A percentile compares a stretch with the other conserved stretches of the same genome.
Conservation (phyloP, 2,113 vertebrate species). For the Ictalurus punctatus region DNA sequence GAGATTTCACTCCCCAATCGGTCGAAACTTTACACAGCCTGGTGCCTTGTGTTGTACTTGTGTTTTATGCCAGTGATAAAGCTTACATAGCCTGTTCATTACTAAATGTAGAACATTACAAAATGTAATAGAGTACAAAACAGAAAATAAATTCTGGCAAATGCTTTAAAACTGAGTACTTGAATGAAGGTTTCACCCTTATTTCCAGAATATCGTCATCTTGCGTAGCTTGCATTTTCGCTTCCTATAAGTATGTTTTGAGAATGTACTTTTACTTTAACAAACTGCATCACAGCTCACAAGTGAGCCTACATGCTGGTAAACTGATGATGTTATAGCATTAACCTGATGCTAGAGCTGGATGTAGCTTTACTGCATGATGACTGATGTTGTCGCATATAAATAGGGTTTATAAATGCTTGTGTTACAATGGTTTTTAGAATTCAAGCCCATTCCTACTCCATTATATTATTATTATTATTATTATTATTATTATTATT, state of each 20-base stretch:
- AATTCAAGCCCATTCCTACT: neutral
- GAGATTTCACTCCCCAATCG: conserved; percentile 31
- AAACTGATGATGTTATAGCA: neutral
- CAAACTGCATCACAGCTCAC: neutral
- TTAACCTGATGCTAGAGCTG: neutral
- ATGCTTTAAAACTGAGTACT: neutral
- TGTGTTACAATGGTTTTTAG: neutral
- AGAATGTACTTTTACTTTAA: neutral
- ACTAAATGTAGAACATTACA: neutral
- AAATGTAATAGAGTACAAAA: neutral
- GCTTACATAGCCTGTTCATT: neutral
- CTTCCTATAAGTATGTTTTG: conserved; percentile 28
- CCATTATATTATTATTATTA: neutral
- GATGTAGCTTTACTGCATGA: neutral
- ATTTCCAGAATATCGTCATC: neutral
- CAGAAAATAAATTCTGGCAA: neutral
- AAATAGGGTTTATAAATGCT: neutral
- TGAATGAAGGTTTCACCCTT: neutral
- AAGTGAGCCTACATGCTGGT: neutral
- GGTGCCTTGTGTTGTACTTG: conserved; percentile 28
- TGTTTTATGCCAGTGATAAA: conserved; percentile 16
- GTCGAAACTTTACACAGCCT: conserved; percentile 30
- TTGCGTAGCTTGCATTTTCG: conserved; percentile 15
- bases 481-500: neutral
- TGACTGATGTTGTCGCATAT: neutral